Evolutionary conservation across 2,113 vertebrate genomes (phyloP), one percentile per base, ranked within the genome.

Genomic region (Oreotrochilus melanogaster): DNA sequence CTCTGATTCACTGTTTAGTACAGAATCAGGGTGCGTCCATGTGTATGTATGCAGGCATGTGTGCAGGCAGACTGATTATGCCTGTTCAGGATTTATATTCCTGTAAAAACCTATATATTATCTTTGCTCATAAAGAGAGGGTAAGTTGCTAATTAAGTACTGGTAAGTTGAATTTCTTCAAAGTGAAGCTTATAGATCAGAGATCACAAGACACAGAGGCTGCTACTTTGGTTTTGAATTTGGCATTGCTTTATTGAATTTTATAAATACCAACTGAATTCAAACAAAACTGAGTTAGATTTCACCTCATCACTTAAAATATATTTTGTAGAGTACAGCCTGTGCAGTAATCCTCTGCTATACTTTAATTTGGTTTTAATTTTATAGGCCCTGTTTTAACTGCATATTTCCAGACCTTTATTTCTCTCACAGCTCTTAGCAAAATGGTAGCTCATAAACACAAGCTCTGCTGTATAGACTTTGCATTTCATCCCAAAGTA

Each of bases 401-500:
- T 97, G 98, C 98, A 96, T 98, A 98, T 98, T 98, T 98, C 97
- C 98, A 98, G 98, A 98, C 98, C 98, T 98, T 98, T 98, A 98
- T 98, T 98, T 98, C 98, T 98, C 98, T 98, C 98, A 98, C 98
- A 98, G 98, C 98, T 98, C 98, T 98, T 98, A 98, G 97, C 98
- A 98, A 98, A 98, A 98, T 98, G 98, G 98, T 98, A 98, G 98
- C 98, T 98, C 99, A 98, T 99, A 99, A 99, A 99, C 98, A 99
- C 97, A 98, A 98, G 98, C 98, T 99, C 98, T 98, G 98, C 98
- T 99, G 98, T 99, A 99, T 98, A 99, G 98, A 99, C 98, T 99
- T 99, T 99, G 98, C 98, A 99, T 99, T 99, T 99, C 99, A 99
- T 99, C 98, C 98, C 98, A 98, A 98, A 98, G 98, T 98, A 98